Base-by-base conservation (phyloP, 2,888 invertebrate genomes). In the Tricholauxania praeusta region DNA sequence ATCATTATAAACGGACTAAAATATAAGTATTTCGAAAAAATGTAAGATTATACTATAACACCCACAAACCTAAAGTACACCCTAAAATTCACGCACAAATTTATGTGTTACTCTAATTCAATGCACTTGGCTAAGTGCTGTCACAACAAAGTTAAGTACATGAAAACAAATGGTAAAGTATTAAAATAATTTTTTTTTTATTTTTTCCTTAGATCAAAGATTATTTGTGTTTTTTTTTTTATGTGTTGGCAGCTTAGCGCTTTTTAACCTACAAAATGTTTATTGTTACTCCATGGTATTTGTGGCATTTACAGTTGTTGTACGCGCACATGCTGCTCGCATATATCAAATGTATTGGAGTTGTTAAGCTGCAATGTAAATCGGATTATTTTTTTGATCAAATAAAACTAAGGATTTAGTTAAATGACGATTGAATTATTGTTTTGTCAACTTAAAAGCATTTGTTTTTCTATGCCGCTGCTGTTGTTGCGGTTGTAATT, bases 331-430 rank as follows among this genome's bases (percentile, higher is more conserved):
- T 19, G 57, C 19, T 14, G 22, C 32, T 52, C 52, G 51, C 57
- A 8, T 59, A 68, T 39, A 69, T 69, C 69, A 69, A 74, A 71
- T 57, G 62, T 74, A 68, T 76, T 71, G 69, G 72, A 72, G 68
- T 73, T 74, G 73, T 75, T 78, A 77, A 76, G 78, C 77, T 75
- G 74, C 67, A 70, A 69, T 76, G 75, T 77, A 76, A 76, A 77
- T 75, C 77, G 76, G 75, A 74, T 76, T 78, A 77, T 71, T 71
- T 69, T 51, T 8, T 12, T 62, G 60, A 60, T 69, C 69, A 39
- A 39, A 10, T 75, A 68, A 74, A 74, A 74, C 75, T 73, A 68
- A 76, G 51, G 39, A 73, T 75, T 73, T 71, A 63, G 14, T 52
- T 72, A 64, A 77, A 53, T 62, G 69, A 49, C 62, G 60, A 51